These are phyloP conservation scores for Leptothorax acervorum DNA, from an alignment of 2,888 invertebrate genomes.

Conservation along the genomic window DNA sequence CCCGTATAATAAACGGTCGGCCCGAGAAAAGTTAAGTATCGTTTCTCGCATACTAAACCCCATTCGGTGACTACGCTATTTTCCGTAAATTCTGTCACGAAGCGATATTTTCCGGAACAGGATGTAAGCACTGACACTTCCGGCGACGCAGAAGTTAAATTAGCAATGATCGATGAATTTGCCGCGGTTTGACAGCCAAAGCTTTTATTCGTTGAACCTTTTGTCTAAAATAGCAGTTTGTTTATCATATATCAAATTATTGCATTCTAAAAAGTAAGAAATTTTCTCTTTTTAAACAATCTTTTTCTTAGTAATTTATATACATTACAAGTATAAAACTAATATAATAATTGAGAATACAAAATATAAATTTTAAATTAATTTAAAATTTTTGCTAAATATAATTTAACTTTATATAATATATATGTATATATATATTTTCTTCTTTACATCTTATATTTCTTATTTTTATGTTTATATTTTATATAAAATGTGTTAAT, in stretches of 20 bases:
- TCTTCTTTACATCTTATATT: neutral
- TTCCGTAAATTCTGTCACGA: constrained; percentile 75
- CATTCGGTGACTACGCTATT: constrained; percentile 83
- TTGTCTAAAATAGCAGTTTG: constrained; percentile 61
- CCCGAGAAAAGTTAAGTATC: constrained; percentile 80
- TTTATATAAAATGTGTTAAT: too few species aligned
- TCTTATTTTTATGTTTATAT: neutral
- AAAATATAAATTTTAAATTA: constrained; percentile 1
- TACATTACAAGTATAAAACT: neutral
- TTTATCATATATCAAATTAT: neutral
- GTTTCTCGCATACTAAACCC: constrained; percentile 84
- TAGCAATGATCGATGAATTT: constrained; percentile 57
- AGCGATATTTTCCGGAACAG: constrained; percentile 75
- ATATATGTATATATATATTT: too few species aligned
- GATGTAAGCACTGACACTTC: constrained; percentile 30
- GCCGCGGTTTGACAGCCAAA: constrained; percentile 72
- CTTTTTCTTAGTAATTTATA: neutral
- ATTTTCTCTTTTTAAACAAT: neutral
- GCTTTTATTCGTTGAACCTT: constrained; percentile 68
- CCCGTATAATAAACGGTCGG: constrained; percentile 84
- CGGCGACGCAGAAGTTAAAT: constrained; percentile 67
- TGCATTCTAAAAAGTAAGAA: neutral
- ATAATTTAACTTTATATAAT: too few species aligned
- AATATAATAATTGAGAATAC: neutral
- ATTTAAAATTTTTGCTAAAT: neutral